phyloP scores from a whole-genome alignment of 2,888 invertebrate genomes.

The Microplitis deprimator region DNA sequence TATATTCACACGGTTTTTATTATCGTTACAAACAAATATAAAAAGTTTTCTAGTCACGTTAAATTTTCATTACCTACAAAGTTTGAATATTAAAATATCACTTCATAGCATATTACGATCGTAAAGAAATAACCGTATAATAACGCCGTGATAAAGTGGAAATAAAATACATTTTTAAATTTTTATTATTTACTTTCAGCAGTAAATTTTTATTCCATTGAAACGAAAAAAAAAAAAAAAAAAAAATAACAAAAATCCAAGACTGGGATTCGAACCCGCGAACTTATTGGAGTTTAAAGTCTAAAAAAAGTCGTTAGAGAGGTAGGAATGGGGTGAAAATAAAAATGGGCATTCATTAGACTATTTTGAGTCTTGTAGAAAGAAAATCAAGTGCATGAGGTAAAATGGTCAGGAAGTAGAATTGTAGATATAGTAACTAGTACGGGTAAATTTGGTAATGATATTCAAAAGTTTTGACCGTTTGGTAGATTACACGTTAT shows the following conservation, averaged over 20 bases:
- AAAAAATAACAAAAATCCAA: too few relatives aligned
- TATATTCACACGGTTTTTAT: neutral
- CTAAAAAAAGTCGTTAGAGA: too few relatives aligned
- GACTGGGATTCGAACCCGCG: too few relatives aligned
- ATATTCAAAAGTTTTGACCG: conserved; percentile 36
- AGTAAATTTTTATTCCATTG: too few relatives aligned
- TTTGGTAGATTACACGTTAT: conserved; percentile 43
- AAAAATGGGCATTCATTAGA: too few relatives aligned
- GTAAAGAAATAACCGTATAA: neutral
- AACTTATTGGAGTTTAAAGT: too few relatives aligned
- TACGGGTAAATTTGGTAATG: conserved; percentile 34
- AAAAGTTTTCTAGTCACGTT: neutral
- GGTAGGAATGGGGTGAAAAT: too few relatives aligned
- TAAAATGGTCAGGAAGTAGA: neutral
- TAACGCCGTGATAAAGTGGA: neutral
- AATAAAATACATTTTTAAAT: neutral
- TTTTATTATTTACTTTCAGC: neutral
- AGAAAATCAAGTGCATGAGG: neutral
- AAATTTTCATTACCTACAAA: neutral
- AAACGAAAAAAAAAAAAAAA: too few relatives aligned
- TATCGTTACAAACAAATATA: neutral
- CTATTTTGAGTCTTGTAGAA: too few relatives aligned
- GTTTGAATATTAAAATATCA: neutral
- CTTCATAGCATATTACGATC: too few relatives aligned
- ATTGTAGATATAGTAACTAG: neutral